phyloP scores from a whole-genome alignment of 2,113 vertebrate genomes.

The Glaucomys volans region DNA sequence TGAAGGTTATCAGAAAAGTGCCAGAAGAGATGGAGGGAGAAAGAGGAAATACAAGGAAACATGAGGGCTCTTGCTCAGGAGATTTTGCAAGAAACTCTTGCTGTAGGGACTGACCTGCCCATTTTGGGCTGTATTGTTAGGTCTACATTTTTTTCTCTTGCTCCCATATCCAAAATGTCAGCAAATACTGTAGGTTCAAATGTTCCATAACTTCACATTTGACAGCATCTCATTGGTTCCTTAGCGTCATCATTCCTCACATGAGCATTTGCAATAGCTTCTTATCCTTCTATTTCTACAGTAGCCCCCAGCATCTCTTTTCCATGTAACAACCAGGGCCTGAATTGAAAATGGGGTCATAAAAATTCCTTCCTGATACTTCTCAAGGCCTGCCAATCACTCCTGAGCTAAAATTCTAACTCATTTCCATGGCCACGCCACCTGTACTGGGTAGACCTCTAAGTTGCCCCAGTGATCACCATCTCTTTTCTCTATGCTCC shows the following conservation, averaged over 20 bases:
- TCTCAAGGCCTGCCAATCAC: background rate
- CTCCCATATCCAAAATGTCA: background rate
- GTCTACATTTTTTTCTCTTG: background rate
- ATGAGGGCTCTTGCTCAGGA: background rate
- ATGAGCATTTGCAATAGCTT: background rate
- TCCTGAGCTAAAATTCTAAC: background rate
- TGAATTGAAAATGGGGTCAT: background rate
- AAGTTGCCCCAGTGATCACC: background rate
- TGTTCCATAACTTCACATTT: background rate
- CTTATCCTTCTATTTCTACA: background rate
- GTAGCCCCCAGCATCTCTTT: too few relatives aligned
- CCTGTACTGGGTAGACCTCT: background rate
- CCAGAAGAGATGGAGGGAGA: background rate
- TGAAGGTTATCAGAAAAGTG: background rate
- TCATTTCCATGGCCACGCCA: background rate
- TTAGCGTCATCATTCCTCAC: background rate
- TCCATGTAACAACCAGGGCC: background rate
- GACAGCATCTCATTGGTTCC: background rate
- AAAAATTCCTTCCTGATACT: background rate
- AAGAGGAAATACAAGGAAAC: background rate
- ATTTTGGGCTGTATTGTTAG: background rate
- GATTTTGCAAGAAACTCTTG: slow-evolving; percentile 13
- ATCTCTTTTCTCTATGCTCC: background rate
- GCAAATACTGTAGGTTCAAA: background rate
- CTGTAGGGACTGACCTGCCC: background rate